A percentile compares a stretch with the other conserved stretches of the same genome.
Evolutionary conservation across 2,113 vertebrate species (phyloP).

Genomic region (Nothocercus nigrocapillus): DNA sequence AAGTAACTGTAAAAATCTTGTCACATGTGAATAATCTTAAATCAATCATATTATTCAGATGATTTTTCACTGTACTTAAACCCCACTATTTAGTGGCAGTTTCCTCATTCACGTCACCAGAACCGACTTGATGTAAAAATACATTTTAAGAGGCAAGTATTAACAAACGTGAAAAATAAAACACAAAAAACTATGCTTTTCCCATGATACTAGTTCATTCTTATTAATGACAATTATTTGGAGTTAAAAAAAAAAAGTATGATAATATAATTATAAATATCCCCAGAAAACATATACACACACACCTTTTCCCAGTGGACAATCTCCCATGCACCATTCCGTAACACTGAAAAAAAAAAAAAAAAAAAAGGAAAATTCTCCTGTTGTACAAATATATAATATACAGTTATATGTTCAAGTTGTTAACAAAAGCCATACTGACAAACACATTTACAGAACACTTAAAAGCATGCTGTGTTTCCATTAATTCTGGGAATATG

Average conservation of each 20-base stretch:
- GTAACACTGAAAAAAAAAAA: slow-evolving; percentile 82
- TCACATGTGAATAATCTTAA: neutral
- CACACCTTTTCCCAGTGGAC: slow-evolving; percentile 99
- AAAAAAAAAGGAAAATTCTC: slow-evolving; percentile 16
- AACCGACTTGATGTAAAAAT: neutral
- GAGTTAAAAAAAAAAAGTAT: neutral
- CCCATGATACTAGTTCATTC: neutral
- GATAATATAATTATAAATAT: neutral
- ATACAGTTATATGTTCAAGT: neutral
- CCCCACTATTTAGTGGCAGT: neutral
- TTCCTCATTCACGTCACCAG: neutral
- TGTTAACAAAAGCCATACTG: neutral
- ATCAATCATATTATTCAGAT: neutral
- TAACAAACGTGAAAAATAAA: neutral
- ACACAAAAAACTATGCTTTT: neutral
- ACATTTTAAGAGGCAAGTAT: neutral
- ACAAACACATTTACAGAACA: neutral
- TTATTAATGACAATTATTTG: neutral
- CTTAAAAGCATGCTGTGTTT: neutral
- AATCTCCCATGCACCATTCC: slow-evolving; percentile 98
- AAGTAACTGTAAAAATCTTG: neutral
- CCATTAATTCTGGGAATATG: neutral
- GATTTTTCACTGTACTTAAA: neutral
- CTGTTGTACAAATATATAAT: neutral
- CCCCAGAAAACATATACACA: neutral